phyloP scores from a whole-genome alignment of 1,140 invertebrate species.

The Hylaeus volcanicus region DNA sequence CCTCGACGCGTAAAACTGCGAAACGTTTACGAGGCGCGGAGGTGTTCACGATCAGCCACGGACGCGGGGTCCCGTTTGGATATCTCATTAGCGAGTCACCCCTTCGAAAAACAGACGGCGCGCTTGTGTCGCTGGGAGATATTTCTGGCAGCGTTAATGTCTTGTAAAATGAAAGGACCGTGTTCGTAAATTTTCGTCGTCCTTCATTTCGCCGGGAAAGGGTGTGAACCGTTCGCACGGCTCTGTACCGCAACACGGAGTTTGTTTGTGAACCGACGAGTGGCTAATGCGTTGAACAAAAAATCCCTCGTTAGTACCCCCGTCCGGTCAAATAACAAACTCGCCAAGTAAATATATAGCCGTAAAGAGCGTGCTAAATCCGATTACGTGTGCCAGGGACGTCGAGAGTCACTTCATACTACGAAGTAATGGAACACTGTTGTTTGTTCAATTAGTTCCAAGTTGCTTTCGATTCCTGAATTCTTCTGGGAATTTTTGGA shows the following conservation, averaged over 20 bases:
- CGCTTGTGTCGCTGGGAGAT: not conserved
- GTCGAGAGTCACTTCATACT: no score
- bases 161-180: constrained; percentile 8
- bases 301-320: not conserved
- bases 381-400: no score
- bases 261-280: not conserved
- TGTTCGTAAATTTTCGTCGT: not conserved
- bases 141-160: not conserved
- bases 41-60: constrained; percentile 36
- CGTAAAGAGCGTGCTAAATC: not conserved
- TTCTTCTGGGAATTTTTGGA: no score
- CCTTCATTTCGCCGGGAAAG: not conserved
- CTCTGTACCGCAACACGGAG: no score
- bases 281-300: not conserved
- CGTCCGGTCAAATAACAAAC: not conserved
- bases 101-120: constrained; percentile 34
- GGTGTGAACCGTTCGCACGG: not conserved
- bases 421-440: no score
- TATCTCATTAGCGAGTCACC: constrained; percentile 52
- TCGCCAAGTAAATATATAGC: not conserved
- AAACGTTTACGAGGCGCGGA: constrained; percentile 48
- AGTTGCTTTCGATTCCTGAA: no score
- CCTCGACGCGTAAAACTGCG: constrained; percentile 39
- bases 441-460: no score
- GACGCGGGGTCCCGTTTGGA: constrained; percentile 29